Percentiles rank a stretch among this genome's conserved stretches.
Evolutionary conservation across 2,888 invertebrate species (phyloP).

Genomic region (Lydus trimaculatus): DNA sequence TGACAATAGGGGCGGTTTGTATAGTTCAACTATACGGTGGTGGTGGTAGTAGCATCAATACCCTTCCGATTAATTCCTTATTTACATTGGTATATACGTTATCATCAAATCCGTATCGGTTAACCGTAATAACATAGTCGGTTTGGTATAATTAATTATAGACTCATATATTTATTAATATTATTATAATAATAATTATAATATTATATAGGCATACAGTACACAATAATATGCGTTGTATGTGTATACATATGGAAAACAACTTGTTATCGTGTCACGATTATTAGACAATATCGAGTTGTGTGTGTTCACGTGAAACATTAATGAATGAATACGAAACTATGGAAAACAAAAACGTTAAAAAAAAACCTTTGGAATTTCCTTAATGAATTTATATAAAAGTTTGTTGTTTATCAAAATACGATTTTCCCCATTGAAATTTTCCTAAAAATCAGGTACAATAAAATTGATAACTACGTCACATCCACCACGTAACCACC

Average conservation of each 20-base stretch:
- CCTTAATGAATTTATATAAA: background rate
- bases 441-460: no score
- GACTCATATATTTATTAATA: background rate
- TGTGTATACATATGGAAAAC: background rate
- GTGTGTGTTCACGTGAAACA: slow-evolving; percentile 7
- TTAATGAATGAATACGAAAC: background rate
- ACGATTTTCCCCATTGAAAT: no score
- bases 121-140: slow-evolving; percentile 6
- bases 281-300: slow-evolving; percentile 1
- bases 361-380: background rate
- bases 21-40: background rate
- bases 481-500: background rate
- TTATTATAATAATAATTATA: background rate
- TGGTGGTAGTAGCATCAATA: background rate
- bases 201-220: background rate
- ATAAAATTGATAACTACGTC: no score
- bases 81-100: slow-evolving; percentile 15
- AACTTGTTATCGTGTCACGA: slow-evolving; percentile 8
- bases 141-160: slow-evolving; percentile 7
- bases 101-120: slow-evolving; percentile 17
- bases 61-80: slow-evolving; percentile 20
- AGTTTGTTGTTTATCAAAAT: background rate
- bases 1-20: background rate
- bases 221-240: background rate
- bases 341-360: no score